These are phyloP conservation scores for Odontothrips loti DNA, from an alignment of 2,888 invertebrate genomes.

Conservation along the genomic window DNA sequence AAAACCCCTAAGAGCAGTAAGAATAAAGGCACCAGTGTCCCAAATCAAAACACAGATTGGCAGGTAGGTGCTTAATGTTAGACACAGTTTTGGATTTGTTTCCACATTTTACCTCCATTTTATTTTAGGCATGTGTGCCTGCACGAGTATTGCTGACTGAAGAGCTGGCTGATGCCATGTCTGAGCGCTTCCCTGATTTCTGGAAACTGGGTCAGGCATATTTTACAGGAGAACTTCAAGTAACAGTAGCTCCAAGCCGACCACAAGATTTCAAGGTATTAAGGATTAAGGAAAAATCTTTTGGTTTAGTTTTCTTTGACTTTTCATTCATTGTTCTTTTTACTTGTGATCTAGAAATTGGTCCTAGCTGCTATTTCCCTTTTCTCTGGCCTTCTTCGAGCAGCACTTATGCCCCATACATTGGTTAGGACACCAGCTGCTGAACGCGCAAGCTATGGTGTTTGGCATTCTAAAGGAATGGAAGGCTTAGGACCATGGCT, in stretches of 20 bases:
- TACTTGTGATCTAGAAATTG: slow-evolving; percentile 58
- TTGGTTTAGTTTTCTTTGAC: slow-evolving; percentile 30
- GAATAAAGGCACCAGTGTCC: slow-evolving; percentile 37
- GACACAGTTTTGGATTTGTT: neutral
- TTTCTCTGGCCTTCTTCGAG: slow-evolving; percentile 68
- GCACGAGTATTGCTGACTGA: slow-evolving; percentile 72
- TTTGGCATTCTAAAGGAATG: slow-evolving; percentile 33
- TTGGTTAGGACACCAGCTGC: slow-evolving; percentile 46
- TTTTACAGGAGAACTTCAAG: slow-evolving; percentile 81
- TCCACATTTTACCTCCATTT: neutral
- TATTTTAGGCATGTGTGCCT: slow-evolving; percentile 51
- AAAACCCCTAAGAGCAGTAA: slow-evolving; percentile 40
- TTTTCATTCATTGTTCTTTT: slow-evolving; percentile 28
- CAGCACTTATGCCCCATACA: slow-evolving; percentile 65
- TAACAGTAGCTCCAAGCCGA: slow-evolving; percentile 65
- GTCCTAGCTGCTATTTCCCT: slow-evolving; percentile 70
- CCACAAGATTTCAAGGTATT: slow-evolving; percentile 71
- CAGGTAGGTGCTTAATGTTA: slow-evolving; percentile 29
- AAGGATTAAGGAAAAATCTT: neutral
- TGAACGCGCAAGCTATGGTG: slow-evolving; percentile 19
- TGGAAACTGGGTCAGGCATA: slow-evolving; percentile 95
- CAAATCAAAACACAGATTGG: slow-evolving; percentile 36
- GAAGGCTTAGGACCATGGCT: slow-evolving; percentile 63
- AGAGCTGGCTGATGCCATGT: slow-evolving; percentile 69
- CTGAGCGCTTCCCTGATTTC: slow-evolving; percentile 78